Evolutionary conservation across 2,113 vertebrate genomes (phyloP).

Genomic region (Anhinga rufa): DNA sequence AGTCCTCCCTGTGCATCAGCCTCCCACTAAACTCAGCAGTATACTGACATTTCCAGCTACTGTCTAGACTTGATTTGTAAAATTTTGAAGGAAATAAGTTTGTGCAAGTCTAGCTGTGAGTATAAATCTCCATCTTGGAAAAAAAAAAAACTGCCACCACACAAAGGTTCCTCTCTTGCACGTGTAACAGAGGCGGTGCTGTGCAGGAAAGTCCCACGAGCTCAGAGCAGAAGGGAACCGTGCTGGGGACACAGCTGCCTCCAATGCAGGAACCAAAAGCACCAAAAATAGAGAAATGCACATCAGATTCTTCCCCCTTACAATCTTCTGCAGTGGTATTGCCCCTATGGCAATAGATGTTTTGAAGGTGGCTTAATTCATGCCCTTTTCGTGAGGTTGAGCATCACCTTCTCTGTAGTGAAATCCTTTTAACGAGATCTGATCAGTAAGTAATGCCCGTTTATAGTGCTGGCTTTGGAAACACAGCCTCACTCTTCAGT

Average conservation of each 20-base stretch:
- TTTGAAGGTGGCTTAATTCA: background rate
- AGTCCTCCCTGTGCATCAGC: background rate
- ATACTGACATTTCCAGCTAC: background rate
- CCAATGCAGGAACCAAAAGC: background rate
- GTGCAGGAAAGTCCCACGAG: background rate
- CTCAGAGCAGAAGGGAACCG: background rate
- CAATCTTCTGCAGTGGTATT: background rate
- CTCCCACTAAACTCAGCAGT: background rate
- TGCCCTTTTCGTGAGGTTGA: background rate
- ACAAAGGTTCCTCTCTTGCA: background rate
- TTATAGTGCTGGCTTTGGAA: background rate
- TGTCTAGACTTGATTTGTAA: background rate
- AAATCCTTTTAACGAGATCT: background rate
- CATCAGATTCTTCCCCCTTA: background rate
- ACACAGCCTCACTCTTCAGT: background rate
- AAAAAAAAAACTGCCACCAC: background rate
- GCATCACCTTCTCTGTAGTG: background rate
- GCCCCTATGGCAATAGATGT: background rate
- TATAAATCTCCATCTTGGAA: background rate
- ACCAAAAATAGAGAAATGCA: background rate
- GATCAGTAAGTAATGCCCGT: background rate
- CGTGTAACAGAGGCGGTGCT: background rate
- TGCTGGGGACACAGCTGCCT: background rate
- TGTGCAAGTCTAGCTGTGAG: rapidly evolving
- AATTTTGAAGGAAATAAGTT: background rate